These are phyloP conservation scores for Wasmannia auropunctata DNA, from an alignment of 1,140 invertebrate species.

Conservation along the genomic window DNA sequence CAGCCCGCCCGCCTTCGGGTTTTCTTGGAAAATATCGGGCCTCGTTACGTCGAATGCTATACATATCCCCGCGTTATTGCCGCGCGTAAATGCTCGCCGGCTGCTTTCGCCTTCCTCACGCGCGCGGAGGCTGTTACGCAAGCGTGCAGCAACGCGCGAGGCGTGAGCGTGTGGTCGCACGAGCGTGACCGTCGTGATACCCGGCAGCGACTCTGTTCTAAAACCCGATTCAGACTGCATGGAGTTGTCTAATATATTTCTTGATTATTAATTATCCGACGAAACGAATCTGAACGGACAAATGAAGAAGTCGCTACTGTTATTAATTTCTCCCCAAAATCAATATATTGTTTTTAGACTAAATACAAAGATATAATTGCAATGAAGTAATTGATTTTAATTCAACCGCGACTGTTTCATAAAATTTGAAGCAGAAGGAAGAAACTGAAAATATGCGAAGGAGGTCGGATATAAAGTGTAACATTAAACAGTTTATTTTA, in stretches of 20 bases:
- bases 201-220: neutral
- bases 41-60: constrained; percentile 26
- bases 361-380: neutral
- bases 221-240: neutral
- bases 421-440: neutral
- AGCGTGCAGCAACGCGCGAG: neutral
- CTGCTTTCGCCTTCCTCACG: constrained; percentile 12
- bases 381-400: neutral
- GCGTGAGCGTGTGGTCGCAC: neutral
- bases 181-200: constrained; percentile 30
- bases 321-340: neutral
- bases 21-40: constrained; percentile 44
- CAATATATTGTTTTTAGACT: no score
- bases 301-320: neutral
- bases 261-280: neutral
- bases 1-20: constrained; percentile 19
- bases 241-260: neutral
- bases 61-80: constrained; percentile 35
- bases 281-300: neutral
- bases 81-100: constrained; percentile 18
- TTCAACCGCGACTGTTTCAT: neutral
- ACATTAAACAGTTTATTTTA: no score
- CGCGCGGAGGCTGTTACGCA: constrained; percentile 21
- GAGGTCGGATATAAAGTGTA: neutral
- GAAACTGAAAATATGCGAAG: neutral